Percentiles rank a stretch among this genome's conserved stretches.
Conservation (phyloP, 2,113 vertebrate species). For the Poecilia latipinna region DNA sequence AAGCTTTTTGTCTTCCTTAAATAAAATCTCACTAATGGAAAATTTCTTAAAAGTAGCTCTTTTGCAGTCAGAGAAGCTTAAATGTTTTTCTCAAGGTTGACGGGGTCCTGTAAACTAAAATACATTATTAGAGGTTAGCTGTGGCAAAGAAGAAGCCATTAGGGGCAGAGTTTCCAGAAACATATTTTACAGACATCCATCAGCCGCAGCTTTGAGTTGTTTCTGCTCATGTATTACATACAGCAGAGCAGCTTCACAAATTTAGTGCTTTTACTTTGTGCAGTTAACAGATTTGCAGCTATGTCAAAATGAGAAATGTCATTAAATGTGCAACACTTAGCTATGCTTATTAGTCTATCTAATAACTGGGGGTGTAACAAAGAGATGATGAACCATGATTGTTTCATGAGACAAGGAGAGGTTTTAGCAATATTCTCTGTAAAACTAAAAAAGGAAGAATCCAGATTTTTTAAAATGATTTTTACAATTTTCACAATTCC, state of each 20-base stretch:
- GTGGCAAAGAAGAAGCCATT: too few species aligned
- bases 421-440: too few species aligned
- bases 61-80: slow-evolving; percentile 13
- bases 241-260: background rate
- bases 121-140: background rate
- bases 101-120: background rate
- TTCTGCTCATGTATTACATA: background rate
- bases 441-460: too few species aligned
- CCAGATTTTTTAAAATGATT: too few species aligned
- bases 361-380: too few species aligned
- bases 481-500: background rate
- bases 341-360: too few species aligned
- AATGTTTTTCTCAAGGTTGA: background rate
- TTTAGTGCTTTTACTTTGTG: too few species aligned
- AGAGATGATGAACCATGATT: too few species aligned
- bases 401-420: too few species aligned
- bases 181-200: background rate
- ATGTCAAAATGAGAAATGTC: too few species aligned
- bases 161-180: background rate
- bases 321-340: too few species aligned
- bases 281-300: too few species aligned
- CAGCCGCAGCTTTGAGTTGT: background rate
- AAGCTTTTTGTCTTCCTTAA: slow-evolving; percentile 21
- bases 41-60: slow-evolving; percentile 8
- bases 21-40: slow-evolving; percentile 45